Base-by-base conservation (phyloP, 2,888 invertebrate species). In the Drosophila nr. medialis region DNA sequence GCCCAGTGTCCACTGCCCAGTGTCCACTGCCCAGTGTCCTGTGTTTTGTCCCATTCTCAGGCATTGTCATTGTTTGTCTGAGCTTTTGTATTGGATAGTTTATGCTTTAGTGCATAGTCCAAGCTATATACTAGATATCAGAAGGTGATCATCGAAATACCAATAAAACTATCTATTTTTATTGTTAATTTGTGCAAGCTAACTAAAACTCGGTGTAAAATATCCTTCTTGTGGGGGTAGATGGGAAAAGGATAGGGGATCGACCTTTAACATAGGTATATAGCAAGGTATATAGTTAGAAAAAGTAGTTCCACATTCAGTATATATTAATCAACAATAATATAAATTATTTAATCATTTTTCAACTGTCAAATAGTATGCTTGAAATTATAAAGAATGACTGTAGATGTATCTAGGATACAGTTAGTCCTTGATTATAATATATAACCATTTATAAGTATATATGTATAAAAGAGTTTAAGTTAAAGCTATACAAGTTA, bases 61-160 rank as follows among this genome's bases (percentile, higher is more conserved):
- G 24, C 60, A 49, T 40, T 65, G 54, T 21, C 30, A 42, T 63
- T 65, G 63, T 64, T 50, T 36, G 62, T 4, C 49, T 6, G 56
- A 53, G 58, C 61, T 50, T 64, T 54, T 67, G 60, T 66, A 48
- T 51, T 29, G 13, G 2, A 32, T 42, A 24, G 30, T 58, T 64
- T 56, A 53, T 66, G 55, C 36, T 1, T 4, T 64, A 32, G 36
- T 6, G 29, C 24, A 24, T 24, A 21, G 27, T 34, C 24, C 53
- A 62, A 59, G 32, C 42, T 29, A 56, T 36, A 29, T 21, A 24
- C 15, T 8, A 24, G 8, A 45, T 15, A 4, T 45, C 24, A 4
- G 15, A 45, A 24, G 24, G 45, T 45, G 45, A 45, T 45, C 45
- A 24, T 24, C 45, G 21, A 24, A 24, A 45, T 45, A 15, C 7